phyloP scores from a whole-genome alignment of 2,888 invertebrate genomes.

The Hydrotaea cyrtoneurina region DNA sequence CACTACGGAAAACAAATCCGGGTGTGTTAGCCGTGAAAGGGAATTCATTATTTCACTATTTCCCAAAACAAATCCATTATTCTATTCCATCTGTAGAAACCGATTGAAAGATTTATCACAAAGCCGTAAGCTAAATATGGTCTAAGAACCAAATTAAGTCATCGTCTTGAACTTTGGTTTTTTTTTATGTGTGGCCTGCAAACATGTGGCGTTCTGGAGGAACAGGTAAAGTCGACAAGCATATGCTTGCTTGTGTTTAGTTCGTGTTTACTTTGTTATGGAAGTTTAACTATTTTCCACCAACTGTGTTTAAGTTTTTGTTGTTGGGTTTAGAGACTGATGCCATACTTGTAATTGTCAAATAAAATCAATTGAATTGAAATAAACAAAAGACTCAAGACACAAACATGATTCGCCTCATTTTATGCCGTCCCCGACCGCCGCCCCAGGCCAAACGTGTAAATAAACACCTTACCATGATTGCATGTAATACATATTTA shows the following conservation, averaged over 20 bases:
- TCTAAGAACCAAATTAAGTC: neutral
- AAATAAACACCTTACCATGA: no score
- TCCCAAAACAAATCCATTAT: neutral
- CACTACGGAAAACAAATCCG: neutral
- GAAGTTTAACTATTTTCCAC: no score
- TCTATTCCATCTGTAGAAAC: neutral
- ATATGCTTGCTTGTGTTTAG: no score
- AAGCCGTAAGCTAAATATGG: neutral
- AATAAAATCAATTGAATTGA: neutral
- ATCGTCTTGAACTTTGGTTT: neutral
- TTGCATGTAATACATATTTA: no score
- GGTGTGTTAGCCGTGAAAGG: constrained; percentile 1
- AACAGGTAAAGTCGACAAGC: no score
- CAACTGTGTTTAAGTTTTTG: no score
- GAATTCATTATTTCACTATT: neutral
- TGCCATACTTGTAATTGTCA: neutral
- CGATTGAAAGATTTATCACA: neutral
- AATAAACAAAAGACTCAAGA: constrained; percentile 26
- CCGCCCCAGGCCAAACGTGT: no score
- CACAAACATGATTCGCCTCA: neutral
- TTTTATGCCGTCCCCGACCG: no score
- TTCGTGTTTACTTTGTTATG: neutral
- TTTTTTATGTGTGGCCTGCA: no score
- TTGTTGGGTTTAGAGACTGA: neutral
- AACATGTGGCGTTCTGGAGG: no score